phyloP scores from a whole-genome alignment of 2,888 invertebrate species.

The Chironomus riparius region DNA sequence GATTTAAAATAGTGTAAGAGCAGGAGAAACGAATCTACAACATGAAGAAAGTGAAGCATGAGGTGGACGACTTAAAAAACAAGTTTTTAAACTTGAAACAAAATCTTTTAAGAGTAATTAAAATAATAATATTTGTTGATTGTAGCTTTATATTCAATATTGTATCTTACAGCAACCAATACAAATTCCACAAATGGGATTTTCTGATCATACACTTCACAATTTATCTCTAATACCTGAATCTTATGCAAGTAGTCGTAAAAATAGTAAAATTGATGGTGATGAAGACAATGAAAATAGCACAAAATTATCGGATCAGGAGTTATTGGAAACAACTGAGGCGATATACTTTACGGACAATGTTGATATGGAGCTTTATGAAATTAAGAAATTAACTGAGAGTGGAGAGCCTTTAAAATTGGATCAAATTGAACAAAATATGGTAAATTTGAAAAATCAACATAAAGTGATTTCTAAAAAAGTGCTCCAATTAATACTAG shows the following conservation, averaged over 20 bases:
- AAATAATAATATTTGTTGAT: background rate
- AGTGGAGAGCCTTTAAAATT: constrained; percentile 35
- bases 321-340: constrained; percentile 41
- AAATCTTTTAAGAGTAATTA: constrained; percentile 3
- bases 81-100: constrained; percentile 12
- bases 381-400: constrained; percentile 38
- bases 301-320: constrained; percentile 40
- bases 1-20: background rate
- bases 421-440: constrained; percentile 37
- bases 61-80: background rate
- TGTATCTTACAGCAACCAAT: constrained; percentile 1
- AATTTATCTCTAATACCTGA: constrained; percentile 37
- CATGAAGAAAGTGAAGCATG: background rate
- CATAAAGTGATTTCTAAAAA: constrained; percentile 78
- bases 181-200: constrained; percentile 44
- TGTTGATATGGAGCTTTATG: constrained; percentile 37
- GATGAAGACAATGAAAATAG: constrained; percentile 25
- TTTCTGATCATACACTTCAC: constrained; percentile 42
- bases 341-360: constrained; percentile 38
- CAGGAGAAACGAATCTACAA: background rate
- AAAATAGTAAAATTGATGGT: constrained; percentile 19
- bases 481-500: constrained; percentile 83
- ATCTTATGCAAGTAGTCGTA: constrained; percentile 20
- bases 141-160: too few relatives aligned
- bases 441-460: constrained; percentile 38